Percentiles rank a stretch among this genome's conserved stretches.
phyloP scores from a whole-genome alignment of 2,113 vertebrate species.

The Mormoops blainvillei region DNA sequence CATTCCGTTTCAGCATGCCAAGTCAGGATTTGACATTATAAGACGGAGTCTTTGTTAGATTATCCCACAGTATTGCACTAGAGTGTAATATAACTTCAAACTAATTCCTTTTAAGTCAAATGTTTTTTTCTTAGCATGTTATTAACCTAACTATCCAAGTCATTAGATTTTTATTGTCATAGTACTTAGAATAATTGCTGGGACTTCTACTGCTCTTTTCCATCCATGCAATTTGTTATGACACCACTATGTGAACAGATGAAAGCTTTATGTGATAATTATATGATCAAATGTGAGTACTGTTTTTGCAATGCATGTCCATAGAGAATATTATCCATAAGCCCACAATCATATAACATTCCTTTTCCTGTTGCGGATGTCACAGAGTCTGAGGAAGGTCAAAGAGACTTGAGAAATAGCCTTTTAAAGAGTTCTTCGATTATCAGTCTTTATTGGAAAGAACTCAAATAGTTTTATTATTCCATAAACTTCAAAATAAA shows the following conservation, averaged over 20 bases:
- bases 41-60: constrained; percentile 41
- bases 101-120: constrained; percentile 16
- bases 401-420: constrained; percentile 4
- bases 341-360: neutral
- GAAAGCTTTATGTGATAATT: constrained; percentile 37
- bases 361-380: neutral
- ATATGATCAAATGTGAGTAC: neutral
- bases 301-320: neutral
- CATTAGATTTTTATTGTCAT: constrained; percentile 39
- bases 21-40: constrained; percentile 30
- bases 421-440: constrained; percentile 20
- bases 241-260: neutral
- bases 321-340: constrained; percentile 8
- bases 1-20: constrained; percentile 25
- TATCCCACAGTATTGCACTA: neutral
- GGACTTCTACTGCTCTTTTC: neutral
- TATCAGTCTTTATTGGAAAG: neutral
- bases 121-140: constrained; percentile 33
- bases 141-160: constrained; percentile 41
- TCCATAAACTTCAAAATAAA: constrained; percentile 27
- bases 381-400: neutral
- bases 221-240: constrained; percentile 22
- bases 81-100: constrained; percentile 22
- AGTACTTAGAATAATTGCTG: constrained; percentile 12
- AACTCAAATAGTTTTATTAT: neutral